Conservation (phyloP, 2,888 invertebrate species). For the Nasonia oneida region DNA sequence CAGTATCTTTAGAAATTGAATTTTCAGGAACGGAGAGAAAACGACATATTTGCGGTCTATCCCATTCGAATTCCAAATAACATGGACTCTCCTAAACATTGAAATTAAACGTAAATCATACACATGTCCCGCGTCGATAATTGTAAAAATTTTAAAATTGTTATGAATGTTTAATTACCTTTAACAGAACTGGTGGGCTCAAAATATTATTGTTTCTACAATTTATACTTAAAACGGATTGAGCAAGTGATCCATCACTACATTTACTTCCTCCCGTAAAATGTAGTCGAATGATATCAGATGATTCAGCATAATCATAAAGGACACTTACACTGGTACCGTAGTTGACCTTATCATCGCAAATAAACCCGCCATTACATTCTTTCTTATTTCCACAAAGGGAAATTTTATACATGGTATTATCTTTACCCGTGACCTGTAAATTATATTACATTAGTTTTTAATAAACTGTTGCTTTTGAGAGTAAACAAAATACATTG, state of each 20-base stretch:
- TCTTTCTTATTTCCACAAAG: constrained; percentile 68
- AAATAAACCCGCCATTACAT: constrained; percentile 71
- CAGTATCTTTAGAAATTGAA: not conserved
- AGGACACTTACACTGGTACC: constrained; percentile 69
- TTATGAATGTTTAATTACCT: constrained; percentile 19
- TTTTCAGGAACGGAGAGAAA: not conserved
- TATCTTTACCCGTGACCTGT: constrained; percentile 66
- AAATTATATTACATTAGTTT: constrained; percentile 2
- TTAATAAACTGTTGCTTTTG: not conserved
- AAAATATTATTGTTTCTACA: constrained; percentile 24
- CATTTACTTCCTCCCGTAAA: constrained; percentile 70
- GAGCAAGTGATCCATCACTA: constrained; percentile 66
- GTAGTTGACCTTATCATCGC: constrained; percentile 67
- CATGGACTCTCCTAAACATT: constrained; percentile 66
- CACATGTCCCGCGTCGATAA: not conserved
- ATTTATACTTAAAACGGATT: constrained; percentile 50
- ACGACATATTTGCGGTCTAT: constrained; percentile 63
- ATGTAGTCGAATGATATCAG: constrained; percentile 67
- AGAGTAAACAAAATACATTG: not conserved
- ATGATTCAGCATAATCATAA: constrained; percentile 67
- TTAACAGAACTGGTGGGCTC: constrained; percentile 21
- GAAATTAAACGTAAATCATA: constrained; percentile 31
- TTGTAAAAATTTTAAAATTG: not conserved
- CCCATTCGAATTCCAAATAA: constrained; percentile 68
- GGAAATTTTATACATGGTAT: constrained; percentile 67